Evolutionary conservation across 2,888 invertebrate species (phyloP), one percentile per base, ranked within the genome.

Genomic region (Brassicogethes aeneus): DNA sequence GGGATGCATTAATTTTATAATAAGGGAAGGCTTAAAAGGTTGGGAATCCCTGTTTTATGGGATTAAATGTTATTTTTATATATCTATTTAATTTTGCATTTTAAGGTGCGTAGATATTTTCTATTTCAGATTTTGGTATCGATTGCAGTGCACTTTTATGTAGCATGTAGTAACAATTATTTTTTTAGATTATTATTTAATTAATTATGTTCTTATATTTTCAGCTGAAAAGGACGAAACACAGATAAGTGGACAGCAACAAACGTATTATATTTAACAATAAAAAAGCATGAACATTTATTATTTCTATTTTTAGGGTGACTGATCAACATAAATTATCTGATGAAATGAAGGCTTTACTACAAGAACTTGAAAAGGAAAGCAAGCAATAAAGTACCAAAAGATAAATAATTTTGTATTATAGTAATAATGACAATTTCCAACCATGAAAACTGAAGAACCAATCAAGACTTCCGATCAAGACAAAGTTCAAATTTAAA

Each of bases 251-350:
- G 34, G 47, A 5, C 23, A 23, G 23, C 5, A 23, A 23, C 23
- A 23, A 7, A 23, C 5, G 23, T 23, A 23, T 5, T n/a, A n/a
- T 23, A 23, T 23, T 23, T 23, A 23, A 23, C 5, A 23, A n/a
- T n/a, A n/a, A n/a, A n/a, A n/a, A n/a, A n/a, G n/a, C n/a, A n/a
- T n/a, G n/a, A n/a, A n/a, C n/a, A n/a, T n/a, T n/a, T n/a, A n/a
- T n/a, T n/a, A n/a, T n/a, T n/a, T n/a, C n/a, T n/a, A n/a, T n/a
- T 60, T 63, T 42, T 51, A 66, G 66, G 47, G 52, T 58, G 15
- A 35, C 59, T 3, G 66, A 68, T 43, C 68, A 67, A 46, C 69
- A 68, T 37, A 62, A 65, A 45, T 57, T 68, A 2, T 69, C 68
- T 3, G 64, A 66, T 36, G 69, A 68, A 56, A 68, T 69, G 69